Conservation (phyloP, 2,113 vertebrate genomes). For the Pachycephala philippinensis region DNA sequence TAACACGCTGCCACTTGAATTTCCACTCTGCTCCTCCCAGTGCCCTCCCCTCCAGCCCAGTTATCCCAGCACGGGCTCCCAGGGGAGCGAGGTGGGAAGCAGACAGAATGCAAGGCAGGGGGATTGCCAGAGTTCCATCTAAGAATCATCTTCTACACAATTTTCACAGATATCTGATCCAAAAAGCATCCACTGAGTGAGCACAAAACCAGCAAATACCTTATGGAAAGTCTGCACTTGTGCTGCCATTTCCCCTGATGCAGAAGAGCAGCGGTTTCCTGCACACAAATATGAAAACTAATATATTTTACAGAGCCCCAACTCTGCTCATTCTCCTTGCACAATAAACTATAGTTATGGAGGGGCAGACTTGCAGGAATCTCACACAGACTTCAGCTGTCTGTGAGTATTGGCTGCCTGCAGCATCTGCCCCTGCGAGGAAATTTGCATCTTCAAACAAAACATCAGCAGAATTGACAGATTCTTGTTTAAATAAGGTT, state of each 20-base stretch:
- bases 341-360: background rate
- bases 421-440: background rate
- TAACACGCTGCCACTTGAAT: background rate
- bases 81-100: accelerated
- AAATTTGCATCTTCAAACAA: slow-evolving; percentile 1
- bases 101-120: accelerated
- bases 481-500: background rate
- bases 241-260: background rate
- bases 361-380: background rate
- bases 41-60: background rate
- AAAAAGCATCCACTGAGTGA: background rate
- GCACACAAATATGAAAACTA: background rate
- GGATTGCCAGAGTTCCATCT: background rate
- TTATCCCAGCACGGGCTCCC: background rate
- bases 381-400: background rate
- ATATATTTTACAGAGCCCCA: background rate
- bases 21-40: background rate
- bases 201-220: background rate
- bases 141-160: background rate
- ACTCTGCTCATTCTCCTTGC: background rate
- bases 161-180: background rate
- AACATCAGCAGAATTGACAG: background rate
- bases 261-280: background rate
- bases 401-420: background rate
- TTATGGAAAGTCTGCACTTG: background rate